A percentile compares a stretch with the other conserved stretches of the same genome.
Conservation (phyloP, 2,888 invertebrate species). For the Calameuta idolon region DNA sequence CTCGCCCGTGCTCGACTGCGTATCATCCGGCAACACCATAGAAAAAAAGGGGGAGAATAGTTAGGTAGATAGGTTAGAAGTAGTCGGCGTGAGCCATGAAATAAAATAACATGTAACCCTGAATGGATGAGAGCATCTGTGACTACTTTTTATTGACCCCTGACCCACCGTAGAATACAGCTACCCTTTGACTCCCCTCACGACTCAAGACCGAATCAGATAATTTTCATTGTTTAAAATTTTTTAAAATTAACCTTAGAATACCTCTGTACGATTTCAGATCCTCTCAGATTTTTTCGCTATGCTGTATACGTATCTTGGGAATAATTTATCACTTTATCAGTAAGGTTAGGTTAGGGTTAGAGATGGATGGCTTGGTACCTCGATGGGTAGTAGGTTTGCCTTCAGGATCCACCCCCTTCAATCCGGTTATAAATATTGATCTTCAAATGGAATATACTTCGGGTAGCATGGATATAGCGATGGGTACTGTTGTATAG, state of each 20-base stretch:
- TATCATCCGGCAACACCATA: neutral
- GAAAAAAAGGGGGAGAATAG: neutral
- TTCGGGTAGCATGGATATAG: neutral
- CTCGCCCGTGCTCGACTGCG: constrained; percentile 37
- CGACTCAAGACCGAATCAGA: neutral
- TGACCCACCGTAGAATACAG: neutral
- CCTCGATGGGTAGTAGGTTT: neutral
- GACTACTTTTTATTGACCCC: neutral
- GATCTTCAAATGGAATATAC: neutral
- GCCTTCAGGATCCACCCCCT: neutral
- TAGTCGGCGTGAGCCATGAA: constrained; percentile 50
- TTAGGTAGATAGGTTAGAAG: neutral
- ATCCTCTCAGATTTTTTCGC: neutral
- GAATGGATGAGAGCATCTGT: constrained; percentile 49
- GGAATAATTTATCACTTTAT: neutral
- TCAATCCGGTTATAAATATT: neutral
- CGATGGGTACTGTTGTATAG: neutral
- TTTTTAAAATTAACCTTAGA: neutral
- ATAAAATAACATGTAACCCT: constrained; percentile 48
- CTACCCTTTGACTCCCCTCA: neutral
- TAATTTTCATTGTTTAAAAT: neutral
- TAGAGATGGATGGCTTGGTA: neutral
- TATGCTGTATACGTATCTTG: constrained; percentile 15
- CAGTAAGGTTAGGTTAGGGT: neutral
- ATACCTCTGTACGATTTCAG: neutral